Conservation (phyloP, 2,888 invertebrate genomes). For the Zele albiditarsus region DNA sequence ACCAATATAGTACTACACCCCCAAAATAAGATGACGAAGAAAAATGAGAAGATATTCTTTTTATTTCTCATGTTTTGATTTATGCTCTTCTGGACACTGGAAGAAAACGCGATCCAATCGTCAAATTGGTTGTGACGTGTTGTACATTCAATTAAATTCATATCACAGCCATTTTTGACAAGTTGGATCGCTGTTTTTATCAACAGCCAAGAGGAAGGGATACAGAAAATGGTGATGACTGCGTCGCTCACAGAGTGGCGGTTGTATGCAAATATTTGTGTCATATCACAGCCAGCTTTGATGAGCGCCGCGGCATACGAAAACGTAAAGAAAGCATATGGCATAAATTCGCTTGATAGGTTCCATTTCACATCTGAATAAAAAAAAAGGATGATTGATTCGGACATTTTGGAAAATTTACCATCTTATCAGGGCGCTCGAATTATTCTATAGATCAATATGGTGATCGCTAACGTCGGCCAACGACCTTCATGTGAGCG, state of each 20-base stretch:
- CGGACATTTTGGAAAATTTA: too few relatives aligned
- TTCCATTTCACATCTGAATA: neutral
- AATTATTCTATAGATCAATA: too few relatives aligned
- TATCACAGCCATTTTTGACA: constrained; percentile 98
- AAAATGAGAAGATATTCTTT: constrained; percentile 27
- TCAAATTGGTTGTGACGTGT: constrained; percentile 89
- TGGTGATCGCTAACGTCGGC: too few relatives aligned
- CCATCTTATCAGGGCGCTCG: too few relatives aligned
- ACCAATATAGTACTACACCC: neutral
- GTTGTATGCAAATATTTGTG: constrained; percentile 81
- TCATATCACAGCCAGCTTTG: constrained; percentile 99
- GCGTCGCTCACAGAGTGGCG: constrained; percentile 92
- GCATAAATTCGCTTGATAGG: neutral
- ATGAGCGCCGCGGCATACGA: constrained; percentile 83
- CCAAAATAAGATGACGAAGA: neutral
- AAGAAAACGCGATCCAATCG: constrained; percentile 75
- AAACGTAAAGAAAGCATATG: constrained; percentile 4
- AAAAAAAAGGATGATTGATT: neutral
- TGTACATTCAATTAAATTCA: constrained; percentile 73
- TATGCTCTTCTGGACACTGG: constrained; percentile 6
- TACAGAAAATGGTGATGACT: constrained; percentile 53
- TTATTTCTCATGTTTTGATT: neutral
- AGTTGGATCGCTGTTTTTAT: constrained; percentile 80
- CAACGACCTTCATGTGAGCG: too few relatives aligned
- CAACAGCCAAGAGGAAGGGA: constrained; percentile 55